Conservation (phyloP, 2,888 invertebrate genomes). For the Coelopa pilipes region DNA sequence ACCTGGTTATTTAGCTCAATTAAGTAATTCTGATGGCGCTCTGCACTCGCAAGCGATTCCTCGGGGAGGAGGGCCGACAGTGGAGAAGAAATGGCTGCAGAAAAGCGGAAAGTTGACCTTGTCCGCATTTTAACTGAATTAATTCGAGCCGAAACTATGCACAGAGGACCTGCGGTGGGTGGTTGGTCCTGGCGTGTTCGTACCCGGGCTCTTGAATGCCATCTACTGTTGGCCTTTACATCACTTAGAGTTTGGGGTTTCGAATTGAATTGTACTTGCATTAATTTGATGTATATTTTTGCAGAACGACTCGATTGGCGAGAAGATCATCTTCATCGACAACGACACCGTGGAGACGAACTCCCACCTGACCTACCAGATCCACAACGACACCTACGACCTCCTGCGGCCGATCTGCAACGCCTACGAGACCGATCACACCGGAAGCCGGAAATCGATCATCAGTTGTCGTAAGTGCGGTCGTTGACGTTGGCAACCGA, state of each 20-base stretch:
- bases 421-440: constrained; percentile 63
- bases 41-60: background rate
- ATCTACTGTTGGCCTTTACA: too few relatives aligned
- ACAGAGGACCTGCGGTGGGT: background rate
- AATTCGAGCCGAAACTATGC: constrained; percentile 1
- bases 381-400: constrained; percentile 59
- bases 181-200: too few relatives aligned
- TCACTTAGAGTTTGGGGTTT: too few relatives aligned
- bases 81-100: background rate
- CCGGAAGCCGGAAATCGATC: constrained; percentile 60
- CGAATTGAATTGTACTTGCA: too few relatives aligned
- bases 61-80: constrained; percentile 7
- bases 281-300: background rate
- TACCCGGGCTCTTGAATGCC: too few relatives aligned
- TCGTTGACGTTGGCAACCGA: background rate
- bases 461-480: constrained; percentile 66
- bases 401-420: constrained; percentile 59
- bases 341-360: constrained; percentile 62
- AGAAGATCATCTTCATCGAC: constrained; percentile 63
- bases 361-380: constrained; percentile 57
- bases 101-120: constrained; percentile 16
- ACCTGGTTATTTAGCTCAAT: constrained; percentile 15
- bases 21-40: background rate
- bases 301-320: constrained; percentile 60
- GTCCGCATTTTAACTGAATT: constrained; percentile 8